Percentiles rank a stretch among this genome's conserved stretches.
These are phyloP conservation scores for Arremon aurantiirostris DNA, from an alignment of 2,797 vertebrate genomes.

Conservation along the genomic window DNA sequence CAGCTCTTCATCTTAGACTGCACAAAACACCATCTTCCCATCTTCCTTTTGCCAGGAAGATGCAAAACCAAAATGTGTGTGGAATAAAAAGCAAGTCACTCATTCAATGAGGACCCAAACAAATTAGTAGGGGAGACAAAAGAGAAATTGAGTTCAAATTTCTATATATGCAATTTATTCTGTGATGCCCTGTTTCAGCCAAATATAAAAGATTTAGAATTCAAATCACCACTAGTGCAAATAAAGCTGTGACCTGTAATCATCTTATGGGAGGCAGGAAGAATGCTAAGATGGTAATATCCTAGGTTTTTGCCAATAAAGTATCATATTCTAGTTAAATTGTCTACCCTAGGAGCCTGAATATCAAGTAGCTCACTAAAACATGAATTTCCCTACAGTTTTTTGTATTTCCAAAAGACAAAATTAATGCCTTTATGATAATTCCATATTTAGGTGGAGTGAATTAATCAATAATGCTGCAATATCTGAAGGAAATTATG, in stretches of 20 bases:
- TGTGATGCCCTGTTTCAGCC: background rate
- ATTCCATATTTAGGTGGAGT: background rate
- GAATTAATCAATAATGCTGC: background rate
- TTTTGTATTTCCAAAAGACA: background rate
- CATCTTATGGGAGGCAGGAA: background rate
- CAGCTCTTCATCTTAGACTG: background rate
- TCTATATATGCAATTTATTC: background rate
- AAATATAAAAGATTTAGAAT: constrained; percentile 4
- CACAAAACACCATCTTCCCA: background rate
- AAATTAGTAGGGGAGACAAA: background rate
- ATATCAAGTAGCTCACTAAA: background rate
- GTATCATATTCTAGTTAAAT: background rate
- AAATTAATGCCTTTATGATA: background rate
- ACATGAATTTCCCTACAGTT: background rate
- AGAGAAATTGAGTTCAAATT: background rate
- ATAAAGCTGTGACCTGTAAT: background rate
- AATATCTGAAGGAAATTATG: background rate
- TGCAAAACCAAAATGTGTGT: background rate
- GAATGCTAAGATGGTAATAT: background rate
- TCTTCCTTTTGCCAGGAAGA: background rate
- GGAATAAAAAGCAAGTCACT: background rate
- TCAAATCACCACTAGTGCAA: background rate
- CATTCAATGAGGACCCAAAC: background rate
- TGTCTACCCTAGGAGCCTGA: background rate
- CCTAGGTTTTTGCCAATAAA: background rate